Conservation (phyloP, 2,113 vertebrate genomes). For the Echinops telfairi region DNA sequence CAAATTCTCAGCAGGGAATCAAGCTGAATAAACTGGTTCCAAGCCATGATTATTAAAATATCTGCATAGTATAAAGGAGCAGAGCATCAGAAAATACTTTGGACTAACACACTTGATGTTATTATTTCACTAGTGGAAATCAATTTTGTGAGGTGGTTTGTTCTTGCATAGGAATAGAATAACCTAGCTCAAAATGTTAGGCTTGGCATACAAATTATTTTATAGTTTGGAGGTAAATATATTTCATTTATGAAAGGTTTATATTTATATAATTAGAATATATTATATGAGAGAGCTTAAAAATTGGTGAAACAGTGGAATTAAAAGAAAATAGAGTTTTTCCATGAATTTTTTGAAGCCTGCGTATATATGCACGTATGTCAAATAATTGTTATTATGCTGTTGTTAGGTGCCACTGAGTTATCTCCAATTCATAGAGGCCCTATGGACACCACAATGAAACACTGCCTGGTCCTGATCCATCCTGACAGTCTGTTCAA, state of each 20-base stretch:
- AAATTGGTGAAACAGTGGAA: too few species aligned
- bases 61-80: slow-evolving; percentile 14
- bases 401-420: too few species aligned
- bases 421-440: too few species aligned
- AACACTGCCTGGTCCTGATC: too few species aligned
- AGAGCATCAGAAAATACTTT: slow-evolving; percentile 1
- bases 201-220: neutral
- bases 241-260: neutral
- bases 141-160: neutral
- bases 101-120: slow-evolving; percentile 14
- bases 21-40: too few species aligned
- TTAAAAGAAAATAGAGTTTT: too few species aligned
- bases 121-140: slow-evolving; percentile 41
- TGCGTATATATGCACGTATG: too few species aligned
- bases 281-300: too few species aligned
- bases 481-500: neutral
- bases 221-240: neutral
- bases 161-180: neutral
- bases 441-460: too few species aligned
- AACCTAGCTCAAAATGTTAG: neutral
- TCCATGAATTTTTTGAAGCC: too few species aligned
- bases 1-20: too few species aligned
- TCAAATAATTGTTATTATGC: too few species aligned
- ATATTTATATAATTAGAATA: neutral
- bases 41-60: neutral